phyloP scores from a whole-genome alignment of 2,888 invertebrate genomes.

The Pyrocoelia pectoralis region DNA sequence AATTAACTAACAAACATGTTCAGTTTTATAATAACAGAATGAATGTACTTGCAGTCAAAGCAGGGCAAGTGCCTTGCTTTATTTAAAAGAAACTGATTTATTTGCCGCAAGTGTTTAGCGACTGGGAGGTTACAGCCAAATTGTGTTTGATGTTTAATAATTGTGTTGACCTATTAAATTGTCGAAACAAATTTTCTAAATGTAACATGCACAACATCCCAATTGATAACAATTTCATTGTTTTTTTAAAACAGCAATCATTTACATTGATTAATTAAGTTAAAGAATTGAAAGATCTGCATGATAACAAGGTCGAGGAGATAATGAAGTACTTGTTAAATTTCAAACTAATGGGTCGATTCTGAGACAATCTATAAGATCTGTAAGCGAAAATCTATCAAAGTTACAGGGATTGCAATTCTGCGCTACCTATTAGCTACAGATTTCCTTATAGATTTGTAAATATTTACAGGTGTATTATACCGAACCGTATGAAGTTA shows the following conservation, averaged over 20 bases:
- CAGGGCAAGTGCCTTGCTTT: no score
- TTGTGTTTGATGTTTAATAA: constrained; percentile 42
- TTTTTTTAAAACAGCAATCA: constrained; percentile 4
- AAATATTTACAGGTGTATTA: no score
- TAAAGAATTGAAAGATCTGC: constrained; percentile 19
- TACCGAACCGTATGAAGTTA: no score
- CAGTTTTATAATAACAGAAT: constrained; percentile 39
- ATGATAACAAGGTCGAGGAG: constrained; percentile 13
- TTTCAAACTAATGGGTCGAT: no score
- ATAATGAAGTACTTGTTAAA: constrained; percentile 23
- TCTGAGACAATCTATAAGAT: no score
- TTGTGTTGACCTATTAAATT: constrained; percentile 45
- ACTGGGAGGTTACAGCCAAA: constrained; percentile 34
- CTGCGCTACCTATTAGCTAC: no score
- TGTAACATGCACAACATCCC: constrained; percentile 19
- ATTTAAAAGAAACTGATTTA: constrained; percentile 22
- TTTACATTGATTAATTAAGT: constrained; percentile 12
- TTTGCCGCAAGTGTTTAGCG: constrained; percentile 25
- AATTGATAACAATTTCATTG: background rate
- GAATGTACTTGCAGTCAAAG: constrained; percentile 43
- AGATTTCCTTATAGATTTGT: no score
- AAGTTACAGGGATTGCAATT: no score
- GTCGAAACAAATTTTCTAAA: constrained; percentile 31
- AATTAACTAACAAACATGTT: constrained; percentile 37
- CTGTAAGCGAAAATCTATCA: no score